Percentiles rank a stretch among this genome's conserved stretches.
These are phyloP conservation scores for Poecilobothrus nobilitatus DNA, from an alignment of 2,888 invertebrate species.

Conservation along the genomic window DNA sequence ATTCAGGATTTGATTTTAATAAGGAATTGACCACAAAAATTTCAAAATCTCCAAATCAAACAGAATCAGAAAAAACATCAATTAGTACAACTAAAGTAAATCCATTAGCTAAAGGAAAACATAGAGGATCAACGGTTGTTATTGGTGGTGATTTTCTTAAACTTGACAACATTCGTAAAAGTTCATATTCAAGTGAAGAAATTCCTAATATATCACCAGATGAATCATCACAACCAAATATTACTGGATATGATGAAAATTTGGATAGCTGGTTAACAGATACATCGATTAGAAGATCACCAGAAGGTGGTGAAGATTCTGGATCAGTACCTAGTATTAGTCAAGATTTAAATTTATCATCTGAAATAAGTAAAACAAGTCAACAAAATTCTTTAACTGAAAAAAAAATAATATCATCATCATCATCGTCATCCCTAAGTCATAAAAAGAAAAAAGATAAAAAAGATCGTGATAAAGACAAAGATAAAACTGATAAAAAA, in stretches of 20 bases:
- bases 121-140: constrained; percentile 9
- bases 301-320: constrained; percentile 57
- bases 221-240: constrained; percentile 32
- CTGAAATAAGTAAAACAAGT: constrained; percentile 12
- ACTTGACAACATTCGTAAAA: constrained; percentile 13
- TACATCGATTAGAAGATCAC: constrained; percentile 62
- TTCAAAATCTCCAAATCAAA: constrained; percentile 7
- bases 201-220: constrained; percentile 29
- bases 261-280: constrained; percentile 59
- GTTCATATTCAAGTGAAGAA: constrained; percentile 25
- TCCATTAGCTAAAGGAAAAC: constrained; percentile 20
- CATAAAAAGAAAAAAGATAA: not conserved
- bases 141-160: constrained; percentile 21
- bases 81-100: constrained; percentile 20
- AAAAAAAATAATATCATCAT: constrained; percentile 35
- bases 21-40: constrained; percentile 20
- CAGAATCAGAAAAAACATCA: constrained; percentile 9
- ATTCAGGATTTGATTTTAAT: constrained; percentile 27
- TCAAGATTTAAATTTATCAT: constrained; percentile 17
- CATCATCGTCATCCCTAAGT: constrained; percentile 12
- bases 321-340: constrained; percentile 30
- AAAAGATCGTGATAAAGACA: not conserved
- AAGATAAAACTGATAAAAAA: constrained; percentile 25
- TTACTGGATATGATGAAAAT: constrained; percentile 36
- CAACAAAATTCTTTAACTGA: constrained; percentile 14